A percentile compares a stretch with the other conserved stretches of the same genome.
phyloP scores from a whole-genome alignment of 1,140 invertebrate genomes.

The Uloborus diversus region DNA sequence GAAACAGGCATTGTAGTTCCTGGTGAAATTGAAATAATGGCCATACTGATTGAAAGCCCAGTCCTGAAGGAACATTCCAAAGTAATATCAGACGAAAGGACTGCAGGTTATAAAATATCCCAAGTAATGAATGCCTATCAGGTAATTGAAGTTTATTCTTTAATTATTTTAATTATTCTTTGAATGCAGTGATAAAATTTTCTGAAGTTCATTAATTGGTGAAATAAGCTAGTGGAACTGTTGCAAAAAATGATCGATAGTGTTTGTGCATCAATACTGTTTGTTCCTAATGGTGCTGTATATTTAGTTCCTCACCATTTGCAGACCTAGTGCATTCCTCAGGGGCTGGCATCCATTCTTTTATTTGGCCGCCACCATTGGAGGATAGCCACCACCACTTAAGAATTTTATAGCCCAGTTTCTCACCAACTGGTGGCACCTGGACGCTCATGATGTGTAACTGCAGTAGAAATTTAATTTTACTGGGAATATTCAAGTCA shows the following conservation, averaged over 20 bases:
- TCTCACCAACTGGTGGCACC: too few relatives aligned
- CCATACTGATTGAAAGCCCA: constrained; percentile 62
- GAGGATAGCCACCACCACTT: too few relatives aligned
- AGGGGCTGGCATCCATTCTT: too few relatives aligned
- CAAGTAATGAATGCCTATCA: constrained; percentile 68
- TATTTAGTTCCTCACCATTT: too few relatives aligned
- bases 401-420: too few relatives aligned
- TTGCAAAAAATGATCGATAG: background rate
- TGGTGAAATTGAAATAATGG: constrained; percentile 62
- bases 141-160: constrained; percentile 62
- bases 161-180: background rate
- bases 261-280: too few relatives aligned
- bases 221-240: background rate
- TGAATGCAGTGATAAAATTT: background rate
- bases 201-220: background rate
- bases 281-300: too few relatives aligned
- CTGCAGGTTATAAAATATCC: constrained; percentile 65
- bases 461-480: too few relatives aligned
- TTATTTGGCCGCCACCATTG: too few relatives aligned
- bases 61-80: constrained; percentile 61
- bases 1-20: constrained; percentile 65
- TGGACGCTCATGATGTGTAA: too few relatives aligned
- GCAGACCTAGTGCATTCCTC: too few relatives aligned
- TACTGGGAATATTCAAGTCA: too few relatives aligned
- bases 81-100: constrained; percentile 62